phyloP scores from a whole-genome alignment of 2,888 invertebrate genomes.

The Idaea biselata region DNA sequence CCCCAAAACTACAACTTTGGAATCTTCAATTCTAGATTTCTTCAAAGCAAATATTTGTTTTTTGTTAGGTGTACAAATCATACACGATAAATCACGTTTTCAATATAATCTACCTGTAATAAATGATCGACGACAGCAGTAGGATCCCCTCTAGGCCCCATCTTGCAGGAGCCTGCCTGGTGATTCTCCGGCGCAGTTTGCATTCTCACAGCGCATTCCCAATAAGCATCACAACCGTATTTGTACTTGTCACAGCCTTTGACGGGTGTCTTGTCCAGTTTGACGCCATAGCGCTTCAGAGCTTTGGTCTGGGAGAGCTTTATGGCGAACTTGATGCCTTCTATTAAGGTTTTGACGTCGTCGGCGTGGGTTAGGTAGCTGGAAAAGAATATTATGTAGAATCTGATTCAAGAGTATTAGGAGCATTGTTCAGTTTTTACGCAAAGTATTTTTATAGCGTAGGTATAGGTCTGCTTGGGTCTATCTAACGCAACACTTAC shows the following conservation, averaged over 20 bases:
- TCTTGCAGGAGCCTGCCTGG: conserved; percentile 90
- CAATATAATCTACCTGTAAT: conserved; percentile 64
- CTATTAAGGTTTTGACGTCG: conserved; percentile 89
- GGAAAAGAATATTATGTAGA: conserved; percentile 20
- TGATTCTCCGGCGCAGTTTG: conserved; percentile 91
- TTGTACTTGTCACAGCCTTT: conserved; percentile 86
- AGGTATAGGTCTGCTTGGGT: too few species aligned
- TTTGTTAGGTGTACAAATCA: background rate
- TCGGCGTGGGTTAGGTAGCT: conserved; percentile 87
- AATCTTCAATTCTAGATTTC: too few species aligned
- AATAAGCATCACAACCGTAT: conserved; percentile 88
- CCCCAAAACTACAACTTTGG: too few species aligned
- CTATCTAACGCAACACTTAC: conserved; percentile 61
- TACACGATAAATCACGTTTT: too few species aligned
- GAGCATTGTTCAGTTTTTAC: background rate
- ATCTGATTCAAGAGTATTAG: background rate
- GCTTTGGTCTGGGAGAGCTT: conserved; percentile 85
- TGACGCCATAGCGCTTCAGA: conserved; percentile 84
- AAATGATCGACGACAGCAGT: conserved; percentile 87
- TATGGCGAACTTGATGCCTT: conserved; percentile 90
- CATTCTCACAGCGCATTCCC: conserved; percentile 88
- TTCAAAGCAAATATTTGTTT: too few species aligned
- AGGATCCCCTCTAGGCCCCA: conserved; percentile 87
- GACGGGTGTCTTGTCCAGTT: conserved; percentile 86
- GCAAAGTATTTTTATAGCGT: background rate